A percentile compares a stretch with the other conserved stretches of the same genome.
Evolutionary conservation across 2,113 vertebrate species (phyloP).

Genomic region (Nothobranchius furzeri): DNA sequence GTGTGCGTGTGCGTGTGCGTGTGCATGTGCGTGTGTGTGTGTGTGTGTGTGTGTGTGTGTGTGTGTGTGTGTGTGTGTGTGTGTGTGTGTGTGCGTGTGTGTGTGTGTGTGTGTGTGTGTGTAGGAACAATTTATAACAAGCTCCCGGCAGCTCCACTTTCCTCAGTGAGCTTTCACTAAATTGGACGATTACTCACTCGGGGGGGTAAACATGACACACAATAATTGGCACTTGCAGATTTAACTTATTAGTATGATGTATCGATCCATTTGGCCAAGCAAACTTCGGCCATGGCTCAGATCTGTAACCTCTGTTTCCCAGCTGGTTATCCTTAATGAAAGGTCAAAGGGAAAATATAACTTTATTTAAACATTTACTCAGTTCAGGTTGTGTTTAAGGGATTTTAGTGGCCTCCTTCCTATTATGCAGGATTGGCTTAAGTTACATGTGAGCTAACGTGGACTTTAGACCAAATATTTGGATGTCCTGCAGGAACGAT

Average conservation of each 20-base stretch:
- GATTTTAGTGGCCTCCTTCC: neutral
- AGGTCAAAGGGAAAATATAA: conserved; percentile 41
- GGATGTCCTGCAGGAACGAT: neutral
- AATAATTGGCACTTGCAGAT: conserved; percentile 76
- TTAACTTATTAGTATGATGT: conserved; percentile 78
- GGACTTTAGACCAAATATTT: conserved; percentile 7
- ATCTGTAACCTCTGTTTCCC: conserved; percentile 48
- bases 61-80: neutral
- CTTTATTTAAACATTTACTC: too few relatives aligned
- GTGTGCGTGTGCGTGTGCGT: conserved; percentile 14
- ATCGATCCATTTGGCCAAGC: conserved; percentile 57
- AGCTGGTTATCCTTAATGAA: conserved; percentile 49
- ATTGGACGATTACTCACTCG: conserved; percentile 77
- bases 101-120: conserved; percentile 5
- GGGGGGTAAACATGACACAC: conserved; percentile 72
- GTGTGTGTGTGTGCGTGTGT: conserved; percentile 18
- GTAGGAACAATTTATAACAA: conserved; percentile 62
- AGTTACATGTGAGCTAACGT: neutral
- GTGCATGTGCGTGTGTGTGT: conserved; percentile 2
- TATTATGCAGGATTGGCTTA: neutral
- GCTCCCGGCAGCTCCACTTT: conserved; percentile 61
- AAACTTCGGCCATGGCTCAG: neutral
- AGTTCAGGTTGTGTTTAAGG: too few relatives aligned
- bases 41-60: conserved; percentile 19
- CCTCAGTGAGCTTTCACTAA: conserved; percentile 65